phyloP scores from a whole-genome alignment of 2,113 vertebrate species.

The Sporophila hypoxantha region DNA sequence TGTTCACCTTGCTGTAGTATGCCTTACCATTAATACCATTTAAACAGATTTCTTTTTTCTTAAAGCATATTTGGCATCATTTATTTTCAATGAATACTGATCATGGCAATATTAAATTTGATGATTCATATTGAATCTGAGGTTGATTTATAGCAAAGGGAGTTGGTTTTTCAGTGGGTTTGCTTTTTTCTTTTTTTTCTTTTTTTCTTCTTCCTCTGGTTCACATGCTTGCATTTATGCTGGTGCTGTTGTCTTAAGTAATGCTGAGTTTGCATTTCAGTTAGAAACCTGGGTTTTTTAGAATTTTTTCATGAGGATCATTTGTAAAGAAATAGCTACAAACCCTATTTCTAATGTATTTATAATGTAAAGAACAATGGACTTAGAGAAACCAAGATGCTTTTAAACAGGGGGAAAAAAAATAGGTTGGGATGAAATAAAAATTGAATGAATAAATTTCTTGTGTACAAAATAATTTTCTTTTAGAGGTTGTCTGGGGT shows the following conservation, averaged over 20 bases:
- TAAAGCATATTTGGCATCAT: constrained; percentile 69
- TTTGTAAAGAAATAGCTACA: not conserved
- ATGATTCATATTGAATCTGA: constrained; percentile 57
- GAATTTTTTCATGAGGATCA: not conserved
- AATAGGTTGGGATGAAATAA: not conserved
- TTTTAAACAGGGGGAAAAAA: not conserved
- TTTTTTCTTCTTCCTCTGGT: not conserved
- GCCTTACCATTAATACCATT: constrained; percentile 71
- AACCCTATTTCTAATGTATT: not conserved
- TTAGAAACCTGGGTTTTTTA: not conserved
- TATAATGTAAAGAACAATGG: not conserved
- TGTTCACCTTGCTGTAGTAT: constrained; percentile 74
- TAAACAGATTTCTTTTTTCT: constrained; percentile 70
- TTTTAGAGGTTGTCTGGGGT: not conserved
- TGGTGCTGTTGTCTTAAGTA: not conserved
- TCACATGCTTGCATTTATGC: constrained; percentile 39
- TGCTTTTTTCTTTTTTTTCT: not conserved
- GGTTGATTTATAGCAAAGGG: constrained; percentile 53
- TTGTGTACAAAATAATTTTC: not conserved
- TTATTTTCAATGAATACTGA: constrained; percentile 69
- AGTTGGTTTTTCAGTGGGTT: not conserved
- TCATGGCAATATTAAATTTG: constrained; percentile 64
- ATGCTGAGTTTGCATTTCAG: constrained; percentile 25
- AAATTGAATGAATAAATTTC: not conserved
- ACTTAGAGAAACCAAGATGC: not conserved